Conservation (phyloP, 2,888 invertebrate species). For the Drosophila incognita region DNA sequence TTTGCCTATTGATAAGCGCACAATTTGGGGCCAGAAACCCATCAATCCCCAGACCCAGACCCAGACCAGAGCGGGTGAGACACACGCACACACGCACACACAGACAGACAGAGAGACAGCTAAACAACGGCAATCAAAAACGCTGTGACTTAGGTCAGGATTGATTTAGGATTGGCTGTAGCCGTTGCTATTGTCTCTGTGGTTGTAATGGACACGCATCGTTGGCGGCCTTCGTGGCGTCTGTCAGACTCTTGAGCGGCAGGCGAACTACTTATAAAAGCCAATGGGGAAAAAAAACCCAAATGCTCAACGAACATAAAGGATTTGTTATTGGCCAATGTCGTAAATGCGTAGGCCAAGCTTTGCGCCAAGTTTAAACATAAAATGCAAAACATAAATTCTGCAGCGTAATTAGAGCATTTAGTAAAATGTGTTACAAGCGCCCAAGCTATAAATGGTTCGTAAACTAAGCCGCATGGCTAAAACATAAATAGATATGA, state of each 20-base stretch:
- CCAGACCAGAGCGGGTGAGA: neutral
- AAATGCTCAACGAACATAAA: slow-evolving; percentile 5
- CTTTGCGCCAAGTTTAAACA: slow-evolving; percentile 22
- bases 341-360: neutral
- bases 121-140: slow-evolving; percentile 52
- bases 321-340: slow-evolving; percentile 26
- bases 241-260: slow-evolving; percentile 38
- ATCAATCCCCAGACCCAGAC: slow-evolving; percentile 57
- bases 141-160: slow-evolving; percentile 75
- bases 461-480: slow-evolving; percentile 38
- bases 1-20: slow-evolving; percentile 72
- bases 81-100: slow-evolving; percentile 2
- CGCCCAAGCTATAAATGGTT: slow-evolving; percentile 42
- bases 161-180: slow-evolving; percentile 41
- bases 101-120: slow-evolving; percentile 17
- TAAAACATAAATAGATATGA: slow-evolving; percentile 22
- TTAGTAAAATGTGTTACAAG: slow-evolving; percentile 52
- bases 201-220: slow-evolving; percentile 33
- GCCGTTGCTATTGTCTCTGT: slow-evolving; percentile 12
- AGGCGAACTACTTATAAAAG: slow-evolving; percentile 13
- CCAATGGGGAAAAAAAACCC: too few relatives aligned
- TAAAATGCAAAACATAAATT: slow-evolving; percentile 38
- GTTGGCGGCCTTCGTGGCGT: slow-evolving; percentile 47
- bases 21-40: slow-evolving; percentile 61
- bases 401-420: slow-evolving; percentile 72